Evolutionary conservation across 2,888 invertebrate genomes (phyloP).

Genomic region (Netelia fuscicornis): DNA sequence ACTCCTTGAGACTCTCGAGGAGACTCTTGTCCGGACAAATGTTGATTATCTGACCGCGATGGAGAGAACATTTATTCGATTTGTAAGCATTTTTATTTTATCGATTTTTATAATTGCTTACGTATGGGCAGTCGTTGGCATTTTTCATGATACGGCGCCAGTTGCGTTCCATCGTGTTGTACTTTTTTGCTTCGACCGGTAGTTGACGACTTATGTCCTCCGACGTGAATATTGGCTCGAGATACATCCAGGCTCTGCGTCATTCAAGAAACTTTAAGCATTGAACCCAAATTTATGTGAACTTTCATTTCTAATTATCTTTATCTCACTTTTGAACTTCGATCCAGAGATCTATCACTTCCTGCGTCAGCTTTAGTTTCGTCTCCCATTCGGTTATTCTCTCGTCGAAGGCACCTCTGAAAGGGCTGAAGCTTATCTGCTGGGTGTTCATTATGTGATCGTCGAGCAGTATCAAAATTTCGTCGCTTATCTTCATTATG

Average conservation of each 20-base stretch:
- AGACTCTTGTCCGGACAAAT: slow-evolving; percentile 88
- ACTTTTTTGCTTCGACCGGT: slow-evolving; percentile 92
- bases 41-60: slow-evolving; percentile 86
- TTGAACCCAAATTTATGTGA: neutral
- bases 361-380: slow-evolving; percentile 88
- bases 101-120: slow-evolving; percentile 76
- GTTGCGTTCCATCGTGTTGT: slow-evolving; percentile 91
- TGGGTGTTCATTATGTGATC: slow-evolving; percentile 91
- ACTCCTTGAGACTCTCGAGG: slow-evolving; percentile 90
- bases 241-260: slow-evolving; percentile 91
- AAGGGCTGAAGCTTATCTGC: slow-evolving; percentile 91
- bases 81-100: neutral
- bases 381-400: slow-evolving; percentile 91
- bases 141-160: slow-evolving; percentile 92
- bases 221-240: slow-evolving; percentile 93
- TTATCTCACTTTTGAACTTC: slow-evolving; percentile 89
- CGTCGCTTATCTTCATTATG: slow-evolving; percentile 92
- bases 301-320: neutral
- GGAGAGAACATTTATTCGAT: slow-evolving; percentile 17
- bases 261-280: slow-evolving; percentile 27
- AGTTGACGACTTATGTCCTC: slow-evolving; percentile 93
- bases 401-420: slow-evolving; percentile 91
- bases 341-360: slow-evolving; percentile 89
- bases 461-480: slow-evolving; percentile 90
- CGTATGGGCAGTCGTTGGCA: slow-evolving; percentile 89